Percentiles rank a stretch among this genome's conserved stretches.
Evolutionary conservation across 2,113 vertebrate genomes (phyloP).

Genomic region (Charina bottae): DNA sequence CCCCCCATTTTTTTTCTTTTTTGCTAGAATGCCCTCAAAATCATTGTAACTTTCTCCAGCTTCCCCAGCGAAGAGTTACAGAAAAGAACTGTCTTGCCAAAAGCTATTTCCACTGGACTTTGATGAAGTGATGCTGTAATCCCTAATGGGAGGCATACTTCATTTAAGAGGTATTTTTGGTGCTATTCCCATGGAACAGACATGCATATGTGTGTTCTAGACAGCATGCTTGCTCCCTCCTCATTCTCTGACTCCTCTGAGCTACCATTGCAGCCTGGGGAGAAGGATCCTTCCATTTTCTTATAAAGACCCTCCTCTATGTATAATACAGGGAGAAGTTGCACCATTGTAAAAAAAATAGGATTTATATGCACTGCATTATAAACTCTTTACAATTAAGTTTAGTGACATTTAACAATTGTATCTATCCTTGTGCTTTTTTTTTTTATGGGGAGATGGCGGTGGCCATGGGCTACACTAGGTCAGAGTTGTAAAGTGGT

Average conservation of each 20-base stretch:
- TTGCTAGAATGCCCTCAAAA: conserved; percentile 16
- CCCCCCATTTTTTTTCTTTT: conserved; percentile 7
- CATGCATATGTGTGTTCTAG: conserved; percentile 60
- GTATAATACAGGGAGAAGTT: not conserved
- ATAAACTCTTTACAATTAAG: not conserved
- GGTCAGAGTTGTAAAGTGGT: not conserved
- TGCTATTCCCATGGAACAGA: conserved; percentile 77
- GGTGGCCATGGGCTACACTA: not conserved
- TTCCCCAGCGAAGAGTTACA: conserved; percentile 68
- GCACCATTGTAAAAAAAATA: not conserved
- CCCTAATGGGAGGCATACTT: conserved; percentile 80
- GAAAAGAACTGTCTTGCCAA: conserved; percentile 69
- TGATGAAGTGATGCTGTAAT: conserved; percentile 80
- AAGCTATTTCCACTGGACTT: conserved; percentile 81
- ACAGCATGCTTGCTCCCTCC: conserved; percentile 15
- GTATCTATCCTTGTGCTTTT: not conserved
- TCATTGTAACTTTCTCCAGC: conserved; percentile 24
- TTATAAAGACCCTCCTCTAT: not conserved
- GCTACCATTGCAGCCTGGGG: not conserved
- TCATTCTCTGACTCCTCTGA: conserved; percentile 15
- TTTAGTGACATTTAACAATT: not conserved
- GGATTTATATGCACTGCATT: not conserved
- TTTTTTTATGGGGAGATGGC: not conserved
- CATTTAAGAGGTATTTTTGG: conserved; percentile 80
- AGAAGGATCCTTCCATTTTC: not conserved